These are phyloP conservation scores for Conomelus anceps DNA, from an alignment of 2,888 invertebrate species.

Conservation along the genomic window DNA sequence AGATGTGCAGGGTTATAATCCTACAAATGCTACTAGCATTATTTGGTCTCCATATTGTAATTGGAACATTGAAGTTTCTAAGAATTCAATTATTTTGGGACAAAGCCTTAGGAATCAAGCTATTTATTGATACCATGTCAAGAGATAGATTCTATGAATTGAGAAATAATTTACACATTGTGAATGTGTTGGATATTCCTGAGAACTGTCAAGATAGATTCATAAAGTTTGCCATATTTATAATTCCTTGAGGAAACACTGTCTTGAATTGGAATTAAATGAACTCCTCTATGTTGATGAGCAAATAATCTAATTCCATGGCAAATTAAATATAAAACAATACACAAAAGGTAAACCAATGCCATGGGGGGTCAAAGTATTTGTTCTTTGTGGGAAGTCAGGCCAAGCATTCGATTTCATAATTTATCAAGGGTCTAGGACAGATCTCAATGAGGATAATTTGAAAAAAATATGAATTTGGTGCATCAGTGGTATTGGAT, in stretches of 20 bases:
- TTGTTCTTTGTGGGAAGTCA: constrained; percentile 28
- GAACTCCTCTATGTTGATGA: constrained; percentile 20
- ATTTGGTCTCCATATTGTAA: background rate
- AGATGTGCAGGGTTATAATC: background rate
- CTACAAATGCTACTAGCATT: background rate
- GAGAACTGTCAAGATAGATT: background rate
- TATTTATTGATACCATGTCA: background rate
- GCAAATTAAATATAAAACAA: too few species aligned
- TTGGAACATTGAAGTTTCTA: background rate
- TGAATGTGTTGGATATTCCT: background rate
- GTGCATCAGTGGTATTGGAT: constrained; percentile 23
- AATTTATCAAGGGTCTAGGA: constrained; percentile 31
- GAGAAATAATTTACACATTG: background rate
- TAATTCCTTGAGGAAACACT: constrained; percentile 1
- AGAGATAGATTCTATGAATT: background rate
- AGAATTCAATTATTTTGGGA: background rate
- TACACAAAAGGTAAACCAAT: constrained; percentile 32
- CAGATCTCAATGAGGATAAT: constrained; percentile 16
- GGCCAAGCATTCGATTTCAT: constrained; percentile 31
- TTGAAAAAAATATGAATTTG: constrained; percentile 22
- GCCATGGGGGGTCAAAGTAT: constrained; percentile 32
- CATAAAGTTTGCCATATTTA: constrained; percentile 17
- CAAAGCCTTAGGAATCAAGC: background rate
- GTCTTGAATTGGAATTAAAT: constrained; percentile 1
- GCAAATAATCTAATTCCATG: constrained; percentile 31